phyloP scores from a whole-genome alignment of 2,888 invertebrate genomes.

The Stenodema calcarata region DNA sequence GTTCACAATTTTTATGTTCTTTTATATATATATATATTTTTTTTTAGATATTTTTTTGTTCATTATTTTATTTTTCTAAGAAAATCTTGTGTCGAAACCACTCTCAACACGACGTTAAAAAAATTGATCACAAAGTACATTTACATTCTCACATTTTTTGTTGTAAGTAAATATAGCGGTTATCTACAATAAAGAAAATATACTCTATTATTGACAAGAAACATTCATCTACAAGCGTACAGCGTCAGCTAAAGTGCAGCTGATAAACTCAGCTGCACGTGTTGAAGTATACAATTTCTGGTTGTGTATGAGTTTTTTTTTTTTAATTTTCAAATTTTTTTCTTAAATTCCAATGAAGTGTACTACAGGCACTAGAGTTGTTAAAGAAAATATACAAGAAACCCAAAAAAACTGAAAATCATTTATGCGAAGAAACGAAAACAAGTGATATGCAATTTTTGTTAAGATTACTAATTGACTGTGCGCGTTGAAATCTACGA shows the following conservation, averaged over 20 bases:
- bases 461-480: slow-evolving; percentile 55
- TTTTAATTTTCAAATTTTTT: neutral
- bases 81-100: neutral
- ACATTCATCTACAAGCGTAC: slow-evolving; percentile 53
- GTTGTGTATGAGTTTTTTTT: neutral
- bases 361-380: slow-evolving; percentile 54
- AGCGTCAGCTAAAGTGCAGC: slow-evolving; percentile 50
- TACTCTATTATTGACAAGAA: slow-evolving; percentile 50
- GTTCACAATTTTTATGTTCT: neutral
- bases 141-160: slow-evolving; percentile 23
- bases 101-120: slow-evolving; percentile 22
- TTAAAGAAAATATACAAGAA: slow-evolving; percentile 49
- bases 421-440: neutral
- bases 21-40: slow-evolving; percentile 6
- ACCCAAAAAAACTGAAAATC: neutral
- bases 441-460: slow-evolving; percentile 23
- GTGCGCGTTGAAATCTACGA: slow-evolving; percentile 55
- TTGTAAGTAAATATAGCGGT: slow-evolving; percentile 45
- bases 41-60: no score
- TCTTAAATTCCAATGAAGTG: slow-evolving; percentile 32
- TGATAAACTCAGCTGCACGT: slow-evolving; percentile 6
- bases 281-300: slow-evolving; percentile 18
- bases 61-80: slow-evolving; percentile 36
- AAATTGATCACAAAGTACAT: slow-evolving; percentile 51
- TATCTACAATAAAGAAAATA: slow-evolving; percentile 54